These are phyloP conservation scores for Myrmecophaga tridactyla DNA, from an alignment of 2,113 vertebrate genomes.

Conservation along the genomic window DNA sequence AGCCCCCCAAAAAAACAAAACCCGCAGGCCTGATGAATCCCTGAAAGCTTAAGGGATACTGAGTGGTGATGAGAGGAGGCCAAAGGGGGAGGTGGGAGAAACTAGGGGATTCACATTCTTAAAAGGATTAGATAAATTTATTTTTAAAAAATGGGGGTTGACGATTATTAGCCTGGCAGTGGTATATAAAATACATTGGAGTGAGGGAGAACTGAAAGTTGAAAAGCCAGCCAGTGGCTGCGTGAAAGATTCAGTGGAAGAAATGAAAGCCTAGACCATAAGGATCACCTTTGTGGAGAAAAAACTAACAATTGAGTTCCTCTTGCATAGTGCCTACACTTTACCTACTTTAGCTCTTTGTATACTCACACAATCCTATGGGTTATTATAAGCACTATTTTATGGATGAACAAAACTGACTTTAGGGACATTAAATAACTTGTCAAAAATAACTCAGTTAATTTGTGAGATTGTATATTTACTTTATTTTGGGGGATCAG, in stretches of 20 bases:
- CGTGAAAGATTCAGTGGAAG: background rate
- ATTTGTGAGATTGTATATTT: background rate
- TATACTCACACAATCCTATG: background rate
- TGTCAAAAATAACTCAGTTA: background rate
- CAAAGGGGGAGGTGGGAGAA: no score
- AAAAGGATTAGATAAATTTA: background rate
- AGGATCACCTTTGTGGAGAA: background rate
- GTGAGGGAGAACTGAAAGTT: background rate
- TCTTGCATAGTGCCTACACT: background rate
- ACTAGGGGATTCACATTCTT: background rate
- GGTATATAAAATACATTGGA: background rate
- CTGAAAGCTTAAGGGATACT: background rate
- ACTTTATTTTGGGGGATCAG: background rate
- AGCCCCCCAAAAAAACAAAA: no score
- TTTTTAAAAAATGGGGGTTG: background rate
- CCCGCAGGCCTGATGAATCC: background rate
- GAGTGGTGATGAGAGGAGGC: background rate
- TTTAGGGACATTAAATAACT: background rate
- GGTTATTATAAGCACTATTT: background rate
- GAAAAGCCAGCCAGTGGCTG: background rate
- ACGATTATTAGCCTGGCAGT: background rate
- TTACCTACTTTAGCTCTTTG: background rate
- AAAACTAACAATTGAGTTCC: background rate
- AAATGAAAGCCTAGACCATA: background rate
- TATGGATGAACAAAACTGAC: background rate